A percentile compares a stretch with the other conserved stretches of the same genome.
phyloP scores from a whole-genome alignment of 2,797 vertebrate genomes.

The Sphaeramia orbicularis region DNA sequence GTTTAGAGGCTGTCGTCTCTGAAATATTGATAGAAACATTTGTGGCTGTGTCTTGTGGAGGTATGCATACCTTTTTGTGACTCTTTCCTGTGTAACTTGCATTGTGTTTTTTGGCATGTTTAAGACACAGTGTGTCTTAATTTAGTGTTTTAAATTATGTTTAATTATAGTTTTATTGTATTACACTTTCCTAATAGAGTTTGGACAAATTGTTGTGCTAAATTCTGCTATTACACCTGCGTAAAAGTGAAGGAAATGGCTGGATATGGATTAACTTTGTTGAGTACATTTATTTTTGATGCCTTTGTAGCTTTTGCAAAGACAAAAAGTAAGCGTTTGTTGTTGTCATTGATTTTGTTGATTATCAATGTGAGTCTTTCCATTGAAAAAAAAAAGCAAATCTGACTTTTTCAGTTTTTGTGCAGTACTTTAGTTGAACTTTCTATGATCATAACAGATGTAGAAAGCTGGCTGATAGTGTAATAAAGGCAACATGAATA shows the following conservation, averaged over 20 bases:
- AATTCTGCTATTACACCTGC: not conserved
- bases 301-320: not conserved
- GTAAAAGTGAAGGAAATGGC: not conserved
- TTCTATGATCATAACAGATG: not conserved
- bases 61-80: constrained; percentile 2
- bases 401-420: not conserved
- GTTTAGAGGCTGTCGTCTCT: constrained; percentile 7
- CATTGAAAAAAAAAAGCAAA: not conserved
- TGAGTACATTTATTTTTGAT: not conserved
- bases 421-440: not conserved
- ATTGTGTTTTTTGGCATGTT: not conserved
- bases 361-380: not conserved
- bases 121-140: not conserved
- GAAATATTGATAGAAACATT: not conserved
- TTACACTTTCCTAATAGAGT: not conserved
- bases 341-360: not conserved
- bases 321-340: not conserved
- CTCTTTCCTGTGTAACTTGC: not conserved
- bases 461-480: too few species aligned
- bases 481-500: too few species aligned
- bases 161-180: not conserved
- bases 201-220: not conserved
- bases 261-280: not conserved
- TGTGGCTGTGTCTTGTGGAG: constrained; percentile 2
- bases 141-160: not conserved